A percentile compares a stretch with the other conserved stretches of the same genome.
These are phyloP conservation scores for Osmerus mordax DNA, from an alignment of 2,113 vertebrate species.

Conservation along the genomic window DNA sequence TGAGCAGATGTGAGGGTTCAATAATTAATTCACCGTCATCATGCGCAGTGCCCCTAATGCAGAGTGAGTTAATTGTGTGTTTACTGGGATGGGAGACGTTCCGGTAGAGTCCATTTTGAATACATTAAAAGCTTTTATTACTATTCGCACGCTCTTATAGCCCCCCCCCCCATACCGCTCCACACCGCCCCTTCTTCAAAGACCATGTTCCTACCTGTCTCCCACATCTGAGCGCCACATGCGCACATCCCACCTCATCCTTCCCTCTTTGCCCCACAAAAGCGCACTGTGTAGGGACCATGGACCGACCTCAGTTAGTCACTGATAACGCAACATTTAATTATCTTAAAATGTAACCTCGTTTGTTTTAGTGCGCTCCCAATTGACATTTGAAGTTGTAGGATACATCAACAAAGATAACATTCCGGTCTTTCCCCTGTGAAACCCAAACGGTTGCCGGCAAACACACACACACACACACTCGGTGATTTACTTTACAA, in stretches of 20 bases:
- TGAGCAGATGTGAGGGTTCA: conserved; percentile 63
- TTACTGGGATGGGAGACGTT: conserved; percentile 9
- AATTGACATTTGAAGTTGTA: conserved; percentile 43
- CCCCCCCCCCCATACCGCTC: conserved; percentile 56
- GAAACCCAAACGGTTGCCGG: conserved; percentile 46
- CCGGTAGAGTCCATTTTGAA: conserved; percentile 8
- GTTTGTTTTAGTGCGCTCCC: conserved; percentile 58
- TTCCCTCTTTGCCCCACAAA: conserved; percentile 59
- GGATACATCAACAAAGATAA: conserved; percentile 40
- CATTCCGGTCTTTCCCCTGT: conserved; percentile 53
- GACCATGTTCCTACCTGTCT: conserved; percentile 55
- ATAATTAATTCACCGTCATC: conserved; percentile 58
- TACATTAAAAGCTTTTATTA: neutral
- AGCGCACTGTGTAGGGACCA: conserved; percentile 48
- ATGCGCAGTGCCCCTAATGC: conserved; percentile 24
- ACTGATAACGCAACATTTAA: conserved; percentile 57
- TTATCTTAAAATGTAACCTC: conserved; percentile 59
- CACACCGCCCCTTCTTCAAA: too few relatives aligned
- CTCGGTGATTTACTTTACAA: conserved; percentile 44
- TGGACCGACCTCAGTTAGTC: conserved; percentile 61
- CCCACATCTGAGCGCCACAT: conserved; percentile 69
- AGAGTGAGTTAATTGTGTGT: conserved; percentile 31
- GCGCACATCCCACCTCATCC: conserved; percentile 45
- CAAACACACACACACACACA: conserved; percentile 37
- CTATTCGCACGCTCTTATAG: neutral